These are phyloP conservation scores for Poecilobothrus nobilitatus DNA, from an alignment of 2,888 invertebrate genomes.

Conservation along the genomic window DNA sequence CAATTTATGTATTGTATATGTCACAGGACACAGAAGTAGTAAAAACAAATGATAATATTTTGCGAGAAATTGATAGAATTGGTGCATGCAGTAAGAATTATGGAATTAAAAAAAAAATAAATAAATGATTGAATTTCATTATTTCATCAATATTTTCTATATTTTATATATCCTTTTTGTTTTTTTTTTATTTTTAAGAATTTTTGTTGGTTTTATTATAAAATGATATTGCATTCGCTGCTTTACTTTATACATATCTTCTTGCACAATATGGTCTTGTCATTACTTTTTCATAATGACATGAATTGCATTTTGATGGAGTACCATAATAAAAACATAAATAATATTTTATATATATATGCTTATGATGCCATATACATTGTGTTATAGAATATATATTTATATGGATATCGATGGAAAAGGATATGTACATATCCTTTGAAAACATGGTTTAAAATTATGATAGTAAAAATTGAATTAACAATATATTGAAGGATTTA, in stretches of 20 bases:
- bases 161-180: no score
- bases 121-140: not conserved
- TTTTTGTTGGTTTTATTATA: no score
- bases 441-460: not conserved
- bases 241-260: no score
- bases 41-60: not conserved
- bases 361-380: no score
- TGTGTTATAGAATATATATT: no score
- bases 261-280: not conserved
- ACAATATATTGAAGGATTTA: no score
- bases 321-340: not conserved
- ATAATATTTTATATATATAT: no score
- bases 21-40: no score
- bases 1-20: not conserved
- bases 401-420: no score
- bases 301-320: not conserved
- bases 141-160: not conserved
- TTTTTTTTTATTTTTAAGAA: no score
- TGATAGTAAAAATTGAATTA: no score
- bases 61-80: not conserved
- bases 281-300: not conserved
- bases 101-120: not conserved
- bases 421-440: no score
- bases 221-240: not conserved
- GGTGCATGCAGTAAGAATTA: not conserved